These are phyloP conservation scores for human DNA, from an alignment of 2,113 vertebrate genomes.

Conservation along the genomic window DNA sequence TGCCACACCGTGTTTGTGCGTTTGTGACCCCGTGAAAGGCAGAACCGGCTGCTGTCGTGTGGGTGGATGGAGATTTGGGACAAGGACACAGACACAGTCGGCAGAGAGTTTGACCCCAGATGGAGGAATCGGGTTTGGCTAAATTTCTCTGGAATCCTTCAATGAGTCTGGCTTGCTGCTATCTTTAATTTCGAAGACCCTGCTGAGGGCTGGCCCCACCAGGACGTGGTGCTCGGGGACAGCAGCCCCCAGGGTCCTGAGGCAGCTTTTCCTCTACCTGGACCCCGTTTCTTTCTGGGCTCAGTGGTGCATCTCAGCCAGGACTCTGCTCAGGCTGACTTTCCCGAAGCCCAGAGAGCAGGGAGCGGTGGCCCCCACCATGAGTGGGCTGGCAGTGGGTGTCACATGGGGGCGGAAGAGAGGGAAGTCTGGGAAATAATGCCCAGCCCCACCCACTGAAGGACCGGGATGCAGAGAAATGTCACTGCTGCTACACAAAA, in stretches of 20 bases:
- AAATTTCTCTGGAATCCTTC: not conserved
- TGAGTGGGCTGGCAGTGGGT: not conserved
- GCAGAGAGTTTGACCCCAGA: not conserved
- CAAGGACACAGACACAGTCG: not conserved
- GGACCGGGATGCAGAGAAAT: conserved; percentile 73
- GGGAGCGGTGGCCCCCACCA: not conserved
- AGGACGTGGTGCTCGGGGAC: too few species aligned
- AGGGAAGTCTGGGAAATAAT: conserved; percentile 18
- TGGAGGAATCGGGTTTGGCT: not conserved
- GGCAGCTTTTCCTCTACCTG: not conserved
- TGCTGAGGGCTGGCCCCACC: not conserved
- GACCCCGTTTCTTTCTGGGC: not conserved
- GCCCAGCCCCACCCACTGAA: conserved; percentile 50
- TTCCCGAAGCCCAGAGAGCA: not conserved
- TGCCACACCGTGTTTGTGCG: fast-evolving
- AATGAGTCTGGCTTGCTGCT: not conserved
- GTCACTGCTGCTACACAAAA: conserved; percentile 71
- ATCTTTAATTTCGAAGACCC: not conserved
- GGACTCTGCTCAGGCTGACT: not conserved
- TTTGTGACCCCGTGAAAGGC: not conserved
- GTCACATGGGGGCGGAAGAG: not conserved
- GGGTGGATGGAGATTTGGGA: not conserved
- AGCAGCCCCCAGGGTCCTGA: not conserved
- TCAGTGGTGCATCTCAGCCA: not conserved
- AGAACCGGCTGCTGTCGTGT: fast-evolving